These are phyloP conservation scores for Pemphigus obesinymphae DNA, from an alignment of 1,140 invertebrate species.

Conservation along the genomic window DNA sequence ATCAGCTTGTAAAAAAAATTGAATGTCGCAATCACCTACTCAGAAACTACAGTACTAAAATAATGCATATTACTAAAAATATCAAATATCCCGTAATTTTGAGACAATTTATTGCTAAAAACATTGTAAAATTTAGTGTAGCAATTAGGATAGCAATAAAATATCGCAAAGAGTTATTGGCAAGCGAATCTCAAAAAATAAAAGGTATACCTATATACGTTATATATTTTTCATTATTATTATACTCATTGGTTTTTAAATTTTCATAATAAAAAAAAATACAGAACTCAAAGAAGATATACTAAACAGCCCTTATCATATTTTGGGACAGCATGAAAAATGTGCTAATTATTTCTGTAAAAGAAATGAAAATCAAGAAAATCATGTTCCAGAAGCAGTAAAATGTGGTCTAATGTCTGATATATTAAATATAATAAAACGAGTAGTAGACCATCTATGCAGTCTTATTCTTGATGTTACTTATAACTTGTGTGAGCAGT, in stretches of 20 bases:
- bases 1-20: background rate
- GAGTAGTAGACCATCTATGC: background rate
- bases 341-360: background rate
- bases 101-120: background rate
- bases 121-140: background rate
- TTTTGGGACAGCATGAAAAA: background rate
- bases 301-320: background rate
- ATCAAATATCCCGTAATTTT: background rate
- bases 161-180: background rate
- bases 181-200: background rate
- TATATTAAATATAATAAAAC: background rate
- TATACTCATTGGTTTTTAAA: background rate
- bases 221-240: no score
- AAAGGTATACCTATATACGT: background rate
- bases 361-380: background rate
- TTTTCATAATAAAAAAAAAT: background rate
- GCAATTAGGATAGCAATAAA: background rate
- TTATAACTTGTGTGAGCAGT: background rate
- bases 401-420: background rate
- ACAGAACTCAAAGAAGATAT: background rate
- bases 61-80: background rate
- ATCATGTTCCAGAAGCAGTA: background rate
- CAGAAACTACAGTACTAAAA: slow-evolving; percentile 4
- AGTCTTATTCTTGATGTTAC: background rate
- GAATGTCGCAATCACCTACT: background rate